Evolutionary conservation across 2,888 invertebrate species (phyloP).

Genomic region (Patella caerulea): DNA sequence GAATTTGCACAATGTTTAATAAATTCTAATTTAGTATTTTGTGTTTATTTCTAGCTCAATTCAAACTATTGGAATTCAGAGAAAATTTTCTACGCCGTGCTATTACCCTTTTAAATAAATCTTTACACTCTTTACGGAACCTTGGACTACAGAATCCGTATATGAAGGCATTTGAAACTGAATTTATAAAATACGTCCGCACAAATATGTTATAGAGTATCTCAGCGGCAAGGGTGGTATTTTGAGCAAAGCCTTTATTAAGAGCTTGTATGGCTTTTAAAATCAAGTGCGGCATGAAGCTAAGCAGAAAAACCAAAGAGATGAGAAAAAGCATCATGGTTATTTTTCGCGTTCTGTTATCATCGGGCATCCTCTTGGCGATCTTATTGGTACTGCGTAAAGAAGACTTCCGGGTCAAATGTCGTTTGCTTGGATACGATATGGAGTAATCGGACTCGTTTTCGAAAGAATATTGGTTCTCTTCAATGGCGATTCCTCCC

Average conservation of each 20-base stretch:
- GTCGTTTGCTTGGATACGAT: slow-evolving; percentile 18
- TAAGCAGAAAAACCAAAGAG: slow-evolving; percentile 47
- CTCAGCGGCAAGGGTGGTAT: slow-evolving; percentile 34
- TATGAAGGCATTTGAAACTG: slow-evolving; percentile 52
- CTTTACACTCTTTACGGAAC: slow-evolving; percentile 48
- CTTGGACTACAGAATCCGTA: slow-evolving; percentile 55
- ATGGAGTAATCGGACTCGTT: slow-evolving; percentile 33
- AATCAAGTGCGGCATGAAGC: slow-evolving; percentile 49
- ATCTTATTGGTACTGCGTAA: slow-evolving; percentile 19
- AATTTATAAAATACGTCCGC: slow-evolving; percentile 56
- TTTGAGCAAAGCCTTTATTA: slow-evolving; percentile 39
- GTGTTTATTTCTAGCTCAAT: background rate
- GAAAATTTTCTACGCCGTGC: slow-evolving; percentile 17
- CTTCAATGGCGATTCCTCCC: background rate
- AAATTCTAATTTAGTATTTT: no score
- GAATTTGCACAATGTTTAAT: no score
- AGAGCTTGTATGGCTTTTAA: slow-evolving; percentile 44
- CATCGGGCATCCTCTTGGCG: slow-evolving; percentile 21
- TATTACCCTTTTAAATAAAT: slow-evolving; percentile 27
- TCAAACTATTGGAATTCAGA: background rate
- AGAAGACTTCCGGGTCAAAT: slow-evolving; percentile 21
- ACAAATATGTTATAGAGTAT: slow-evolving; percentile 54
- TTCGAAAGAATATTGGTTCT: slow-evolving; percentile 30
- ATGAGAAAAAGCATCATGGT: slow-evolving; percentile 51
- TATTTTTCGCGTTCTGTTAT: slow-evolving; percentile 39